Conservation (phyloP, 2,797 vertebrate species). For the Gymnocypris eckloni region DNA sequence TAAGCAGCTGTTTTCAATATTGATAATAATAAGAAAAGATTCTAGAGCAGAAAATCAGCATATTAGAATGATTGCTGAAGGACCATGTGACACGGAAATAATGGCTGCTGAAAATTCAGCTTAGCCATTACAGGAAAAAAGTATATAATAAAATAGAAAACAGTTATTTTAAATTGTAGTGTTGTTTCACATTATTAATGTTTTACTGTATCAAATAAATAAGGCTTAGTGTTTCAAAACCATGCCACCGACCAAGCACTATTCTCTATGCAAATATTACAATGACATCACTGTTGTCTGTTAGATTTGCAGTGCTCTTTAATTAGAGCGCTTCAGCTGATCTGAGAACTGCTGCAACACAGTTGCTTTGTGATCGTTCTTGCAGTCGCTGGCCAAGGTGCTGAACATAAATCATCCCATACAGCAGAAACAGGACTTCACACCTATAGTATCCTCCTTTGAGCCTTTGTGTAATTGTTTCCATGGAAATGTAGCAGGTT, state of each 20-base stretch:
- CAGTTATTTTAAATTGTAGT: neutral
- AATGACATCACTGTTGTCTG: neutral
- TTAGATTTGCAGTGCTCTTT: neutral
- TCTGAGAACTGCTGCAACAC: conserved; percentile 2
- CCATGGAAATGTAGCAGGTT: neutral
- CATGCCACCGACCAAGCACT: neutral
- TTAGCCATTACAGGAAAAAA: neutral
- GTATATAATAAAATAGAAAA: neutral
- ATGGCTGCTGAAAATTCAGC: neutral
- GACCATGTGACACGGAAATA: neutral
- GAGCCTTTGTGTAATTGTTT: conserved; percentile 7
- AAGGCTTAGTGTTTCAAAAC: neutral
- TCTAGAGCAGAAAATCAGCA: neutral
- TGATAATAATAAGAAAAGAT: neutral
- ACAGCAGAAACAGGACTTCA: conserved; percentile 13
- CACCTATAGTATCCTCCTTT: neutral
- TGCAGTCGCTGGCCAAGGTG: conserved; percentile 74
- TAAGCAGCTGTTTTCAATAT: neutral
- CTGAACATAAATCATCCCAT: conserved; percentile 67
- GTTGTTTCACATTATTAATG: neutral
- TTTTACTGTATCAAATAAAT: neutral
- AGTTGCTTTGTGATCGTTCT: neutral
- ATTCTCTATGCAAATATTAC: neutral
- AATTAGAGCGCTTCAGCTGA: neutral
- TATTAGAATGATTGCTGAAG: neutral